Conservation (phyloP, 1,140 invertebrate species). For the Lucilia cuprina region DNA sequence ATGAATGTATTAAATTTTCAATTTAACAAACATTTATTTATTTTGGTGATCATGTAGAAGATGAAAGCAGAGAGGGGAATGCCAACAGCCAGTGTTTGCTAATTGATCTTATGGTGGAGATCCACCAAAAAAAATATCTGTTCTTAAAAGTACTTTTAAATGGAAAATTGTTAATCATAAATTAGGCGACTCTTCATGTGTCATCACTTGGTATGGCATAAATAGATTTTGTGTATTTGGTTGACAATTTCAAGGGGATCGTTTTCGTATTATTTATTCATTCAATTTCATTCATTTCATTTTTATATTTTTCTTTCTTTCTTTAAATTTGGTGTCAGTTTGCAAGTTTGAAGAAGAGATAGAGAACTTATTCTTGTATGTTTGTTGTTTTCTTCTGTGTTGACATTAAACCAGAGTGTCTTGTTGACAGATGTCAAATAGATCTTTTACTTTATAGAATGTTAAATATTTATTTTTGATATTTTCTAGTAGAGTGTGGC, state of each 20-base stretch:
- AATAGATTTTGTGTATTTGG: no score
- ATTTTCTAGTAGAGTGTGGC: background rate
- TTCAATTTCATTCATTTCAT: no score
- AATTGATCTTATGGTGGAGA: background rate
- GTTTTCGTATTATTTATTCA: background rate
- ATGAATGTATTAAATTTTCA: constrained; percentile 17
- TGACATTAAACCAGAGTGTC: constrained; percentile 35
- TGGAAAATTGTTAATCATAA: constrained; percentile 24
- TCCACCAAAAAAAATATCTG: background rate
- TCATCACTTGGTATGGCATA: background rate
- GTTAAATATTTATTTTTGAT: constrained; percentile 17
- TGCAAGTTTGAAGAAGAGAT: background rate
- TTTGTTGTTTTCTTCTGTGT: background rate
- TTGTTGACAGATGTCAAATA: constrained; percentile 30
- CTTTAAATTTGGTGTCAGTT: constrained; percentile 20
- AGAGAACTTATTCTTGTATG: background rate
- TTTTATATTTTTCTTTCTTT: background rate
- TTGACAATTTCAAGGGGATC: background rate
- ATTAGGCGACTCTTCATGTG: background rate
- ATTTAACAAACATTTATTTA: constrained; percentile 1
- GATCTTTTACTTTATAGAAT: background rate
- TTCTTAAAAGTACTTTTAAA: constrained; percentile 19
- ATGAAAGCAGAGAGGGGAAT: no score
- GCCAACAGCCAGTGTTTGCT: background rate
- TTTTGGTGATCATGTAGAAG: background rate